Conservation (phyloP, 2,797 vertebrate species). For the Acipenser transmontanus region DNA sequence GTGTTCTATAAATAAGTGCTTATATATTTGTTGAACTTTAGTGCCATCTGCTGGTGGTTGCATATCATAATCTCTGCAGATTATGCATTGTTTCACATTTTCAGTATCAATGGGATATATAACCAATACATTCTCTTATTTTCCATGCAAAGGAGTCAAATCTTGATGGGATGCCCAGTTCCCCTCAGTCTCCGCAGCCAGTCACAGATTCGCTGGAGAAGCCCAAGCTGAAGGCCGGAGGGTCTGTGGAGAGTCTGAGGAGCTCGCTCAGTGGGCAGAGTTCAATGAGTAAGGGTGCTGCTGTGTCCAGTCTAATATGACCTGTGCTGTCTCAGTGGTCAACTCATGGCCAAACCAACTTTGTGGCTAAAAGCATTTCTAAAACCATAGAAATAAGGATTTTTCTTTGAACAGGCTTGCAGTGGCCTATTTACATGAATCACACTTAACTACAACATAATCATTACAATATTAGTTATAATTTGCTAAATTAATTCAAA, state of each 20-base stretch:
- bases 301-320: not conserved
- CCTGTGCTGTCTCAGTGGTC: too few species aligned
- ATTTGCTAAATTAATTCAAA: too few species aligned
- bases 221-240: conserved; percentile 91
- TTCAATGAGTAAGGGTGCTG: conserved; percentile 82
- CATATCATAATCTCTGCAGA: not conserved
- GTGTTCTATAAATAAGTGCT: not conserved
- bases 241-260: conserved; percentile 91
- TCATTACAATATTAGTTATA: too few species aligned
- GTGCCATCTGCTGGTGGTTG: conserved; percentile 7
- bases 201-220: conserved; percentile 80
- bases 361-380: too few species aligned
- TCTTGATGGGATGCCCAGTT: conserved; percentile 72
- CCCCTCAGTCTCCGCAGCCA: conserved; percentile 69
- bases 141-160: conserved; percentile 58
- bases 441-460: too few species aligned
- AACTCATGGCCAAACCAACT: too few species aligned
- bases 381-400: too few species aligned
- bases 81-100: not conserved
- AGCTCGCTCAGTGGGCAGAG: conserved; percentile 96
- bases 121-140: not conserved
- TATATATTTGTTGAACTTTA: not conserved
- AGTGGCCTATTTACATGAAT: too few species aligned
- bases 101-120: too few species aligned
- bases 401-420: too few species aligned